Evolutionary conservation across 2,113 vertebrate species (phyloP).

Genomic region (Anser cygnoides): DNA sequence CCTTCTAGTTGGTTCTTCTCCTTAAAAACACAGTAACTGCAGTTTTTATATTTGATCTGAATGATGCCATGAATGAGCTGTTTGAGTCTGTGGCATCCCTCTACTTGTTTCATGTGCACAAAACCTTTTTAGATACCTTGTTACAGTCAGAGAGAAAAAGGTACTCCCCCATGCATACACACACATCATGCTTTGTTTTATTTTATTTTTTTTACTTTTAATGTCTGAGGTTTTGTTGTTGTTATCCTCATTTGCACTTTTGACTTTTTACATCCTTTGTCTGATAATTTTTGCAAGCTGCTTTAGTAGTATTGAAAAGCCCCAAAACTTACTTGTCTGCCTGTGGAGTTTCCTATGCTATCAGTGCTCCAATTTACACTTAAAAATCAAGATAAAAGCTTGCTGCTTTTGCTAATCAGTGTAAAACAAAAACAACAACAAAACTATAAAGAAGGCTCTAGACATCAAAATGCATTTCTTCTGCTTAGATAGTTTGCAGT

Average conservation of each 20-base stretch:
- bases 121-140: neutral
- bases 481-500: neutral
- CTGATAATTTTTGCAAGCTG: neutral
- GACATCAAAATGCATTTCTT: neutral
- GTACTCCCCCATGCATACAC: fast-evolving
- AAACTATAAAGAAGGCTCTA: neutral
- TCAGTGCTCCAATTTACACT: neutral
- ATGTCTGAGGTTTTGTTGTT: neutral
- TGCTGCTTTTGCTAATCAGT: neutral
- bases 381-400: constrained; percentile 2
- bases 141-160: neutral
- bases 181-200: neutral
- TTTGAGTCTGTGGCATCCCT: neutral
- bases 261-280: neutral
- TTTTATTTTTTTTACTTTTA: neutral
- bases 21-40: neutral
- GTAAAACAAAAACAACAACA: neutral
- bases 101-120: neutral
- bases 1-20: neutral
- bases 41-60: neutral
- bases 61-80: neutral
- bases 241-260: neutral
- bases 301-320: neutral
- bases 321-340: neutral
- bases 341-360: neutral